Percentiles rank a stretch among this genome's conserved stretches.
phyloP scores from a whole-genome alignment of 1,140 invertebrate species.

The Drosophila neocordata region DNA sequence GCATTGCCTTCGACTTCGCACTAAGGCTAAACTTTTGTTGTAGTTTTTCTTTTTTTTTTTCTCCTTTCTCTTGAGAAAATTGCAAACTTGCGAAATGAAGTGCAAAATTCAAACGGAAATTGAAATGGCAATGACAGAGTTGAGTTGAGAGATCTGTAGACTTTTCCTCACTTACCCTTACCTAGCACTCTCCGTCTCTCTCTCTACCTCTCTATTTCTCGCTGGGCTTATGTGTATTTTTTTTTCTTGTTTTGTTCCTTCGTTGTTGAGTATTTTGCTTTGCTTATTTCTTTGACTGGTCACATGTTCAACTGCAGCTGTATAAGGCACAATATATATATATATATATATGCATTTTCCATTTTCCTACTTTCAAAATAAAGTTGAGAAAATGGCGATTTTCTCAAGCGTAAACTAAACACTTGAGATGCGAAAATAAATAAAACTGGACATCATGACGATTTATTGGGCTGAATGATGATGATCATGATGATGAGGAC shows the following conservation, averaged over 20 bases:
- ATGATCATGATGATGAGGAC: conserved; percentile 23
- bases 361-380: conserved; percentile 46
- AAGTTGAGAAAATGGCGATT: conserved; percentile 80
- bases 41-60: conserved; percentile 26
- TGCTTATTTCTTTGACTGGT: conserved; percentile 30
- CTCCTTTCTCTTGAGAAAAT: conserved; percentile 59
- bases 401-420: conserved; percentile 80
- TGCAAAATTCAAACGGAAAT: conserved; percentile 82
- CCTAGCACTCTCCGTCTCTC: neutral
- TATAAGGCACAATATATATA: conserved; percentile 23
- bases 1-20: conserved; percentile 66
- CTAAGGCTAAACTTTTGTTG: conserved; percentile 40
- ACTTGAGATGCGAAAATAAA: conserved; percentile 79
- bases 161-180: conserved; percentile 10
- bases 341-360: conserved; percentile 38
- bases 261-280: conserved; percentile 29
- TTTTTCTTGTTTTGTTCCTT: conserved; percentile 49
- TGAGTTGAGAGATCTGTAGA: conserved; percentile 60
- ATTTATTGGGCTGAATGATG: conserved; percentile 65
- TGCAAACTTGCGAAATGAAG: conserved; percentile 81
- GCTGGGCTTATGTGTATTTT: conserved; percentile 23
- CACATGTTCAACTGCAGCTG: conserved; percentile 66
- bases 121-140: conserved; percentile 80
- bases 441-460: conserved; percentile 78
- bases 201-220: conserved; percentile 17